phyloP scores from a whole-genome alignment of 1,140 invertebrate genomes.

The Cardiocondyla obscurior region DNA sequence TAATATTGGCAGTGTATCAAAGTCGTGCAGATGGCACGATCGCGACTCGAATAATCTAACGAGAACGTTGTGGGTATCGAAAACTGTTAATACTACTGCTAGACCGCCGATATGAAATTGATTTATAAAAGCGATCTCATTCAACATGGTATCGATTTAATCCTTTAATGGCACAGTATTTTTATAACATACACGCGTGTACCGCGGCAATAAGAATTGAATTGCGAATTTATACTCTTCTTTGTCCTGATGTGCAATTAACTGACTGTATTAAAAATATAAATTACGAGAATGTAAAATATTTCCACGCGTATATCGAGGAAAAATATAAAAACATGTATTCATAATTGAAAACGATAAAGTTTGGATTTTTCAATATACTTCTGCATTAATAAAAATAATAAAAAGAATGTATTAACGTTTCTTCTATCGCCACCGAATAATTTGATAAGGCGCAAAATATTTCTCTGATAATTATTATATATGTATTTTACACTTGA shows the following conservation, averaged over 20 bases:
- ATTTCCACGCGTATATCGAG: neutral
- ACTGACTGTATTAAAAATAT: conserved; percentile 1
- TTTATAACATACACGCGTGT: conserved; percentile 16
- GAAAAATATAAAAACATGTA: neutral
- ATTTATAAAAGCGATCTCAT: conserved; percentile 25
- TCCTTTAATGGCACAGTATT: neutral
- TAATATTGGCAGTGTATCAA: conserved; percentile 51
- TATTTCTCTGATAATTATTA: neutral
- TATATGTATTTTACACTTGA: conserved; percentile 4
- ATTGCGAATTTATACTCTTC: neutral
- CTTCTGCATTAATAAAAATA: neutral
- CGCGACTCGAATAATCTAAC: conserved; percentile 32
- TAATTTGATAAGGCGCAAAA: neutral
- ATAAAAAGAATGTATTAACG: neutral
- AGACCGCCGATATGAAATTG: conserved; percentile 38
- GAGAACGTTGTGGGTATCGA: conserved; percentile 32
- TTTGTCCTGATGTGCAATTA: neutral
- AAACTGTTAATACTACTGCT: conserved; percentile 39
- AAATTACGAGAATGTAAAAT: conserved; percentile 4
- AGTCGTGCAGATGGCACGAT: conserved; percentile 31
- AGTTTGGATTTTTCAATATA: neutral
- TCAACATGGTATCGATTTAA: conserved; percentile 28
- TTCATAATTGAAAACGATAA: neutral
- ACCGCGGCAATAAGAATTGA: conserved; percentile 14
- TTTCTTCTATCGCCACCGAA: neutral